Evolutionary conservation across 2,888 invertebrate genomes (phyloP), one percentile per base, ranked within the genome.

Genomic region (Deladenus siricidicola): DNA sequence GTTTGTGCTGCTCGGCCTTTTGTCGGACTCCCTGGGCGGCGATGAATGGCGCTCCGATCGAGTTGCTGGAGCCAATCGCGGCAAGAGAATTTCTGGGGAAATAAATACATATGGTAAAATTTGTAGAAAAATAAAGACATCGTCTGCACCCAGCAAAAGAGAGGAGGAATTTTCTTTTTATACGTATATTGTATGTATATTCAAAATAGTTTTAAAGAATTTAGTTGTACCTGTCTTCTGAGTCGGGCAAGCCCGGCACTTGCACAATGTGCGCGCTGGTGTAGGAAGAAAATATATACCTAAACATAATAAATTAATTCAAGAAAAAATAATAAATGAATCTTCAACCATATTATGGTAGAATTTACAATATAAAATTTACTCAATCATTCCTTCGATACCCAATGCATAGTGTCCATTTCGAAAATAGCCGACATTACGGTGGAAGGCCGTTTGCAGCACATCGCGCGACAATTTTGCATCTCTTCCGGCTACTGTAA

Each of bases 251-350:
- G 21, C 67, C 63, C 3, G 75, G 75, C 28, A 74, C 73, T 54
- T 74, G 75, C 3, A 77, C 73, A 60, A 77, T 74, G 58, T 77
- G 77, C 4, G 74, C 73, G 57, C 70, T 71, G 23, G 68, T 69
- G 56, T 77, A 77, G 8, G 77, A 71, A 1, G 76, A 72, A 23
- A 74, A 75, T 54, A 77, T 74, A 30, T 51, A 61, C 42, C 47
- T 56, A 29, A 49, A 56, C 49, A 30, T 4, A 3, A n/a, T n/a
- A n/a, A n/a, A n/a, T n/a, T n/a, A n/a, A n/a, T n/a, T n/a, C n/a
- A n/a, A n/a, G n/a, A n/a, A n/a, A n/a, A n/a, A n/a, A n/a, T n/a
- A n/a, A n/a, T n/a, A n/a, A n/a, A n/a, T n/a, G n/a, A n/a, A n/a
- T n/a, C n/a, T n/a, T n/a, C n/a, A n/a, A n/a, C n/a, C n/a, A n/a